A percentile compares a stretch with the other conserved stretches of the same genome.
phyloP scores from a whole-genome alignment of 2,113 vertebrate species.

The Chaenogobius annularis region DNA sequence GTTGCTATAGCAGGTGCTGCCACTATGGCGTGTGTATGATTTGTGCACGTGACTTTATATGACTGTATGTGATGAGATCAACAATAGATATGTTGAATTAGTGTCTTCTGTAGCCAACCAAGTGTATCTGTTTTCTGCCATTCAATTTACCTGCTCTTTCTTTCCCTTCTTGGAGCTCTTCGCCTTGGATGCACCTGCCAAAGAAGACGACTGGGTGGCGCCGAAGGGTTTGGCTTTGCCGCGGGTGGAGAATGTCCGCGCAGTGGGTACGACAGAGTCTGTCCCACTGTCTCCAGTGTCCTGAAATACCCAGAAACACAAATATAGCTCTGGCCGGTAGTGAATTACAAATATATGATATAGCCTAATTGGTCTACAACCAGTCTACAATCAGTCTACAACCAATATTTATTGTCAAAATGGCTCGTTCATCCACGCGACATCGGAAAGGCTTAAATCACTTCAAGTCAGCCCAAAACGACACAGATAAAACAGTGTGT shows the following conservation, averaged over 20 bases:
- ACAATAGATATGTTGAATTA: too few relatives aligned
- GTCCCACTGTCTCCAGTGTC: conserved; percentile 77
- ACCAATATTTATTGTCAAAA: conserved; percentile 33
- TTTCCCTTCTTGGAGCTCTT: conserved; percentile 83
- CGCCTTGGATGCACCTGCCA: conserved; percentile 71
- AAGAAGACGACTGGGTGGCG: conserved; percentile 57
- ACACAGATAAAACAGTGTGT: not conserved
- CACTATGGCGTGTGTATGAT: too few relatives aligned
- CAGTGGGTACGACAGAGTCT: conserved; percentile 85
- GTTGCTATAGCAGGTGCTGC: too few relatives aligned
- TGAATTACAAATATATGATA: conserved; percentile 24
- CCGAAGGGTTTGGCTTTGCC: conserved; percentile 72
- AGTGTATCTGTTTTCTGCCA: not conserved
- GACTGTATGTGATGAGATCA: too few relatives aligned
- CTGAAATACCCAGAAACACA: conserved; percentile 60
- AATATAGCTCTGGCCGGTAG: not conserved
- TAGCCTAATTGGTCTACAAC: not conserved
- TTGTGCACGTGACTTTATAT: too few relatives aligned
- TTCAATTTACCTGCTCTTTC: conserved; percentile 83
- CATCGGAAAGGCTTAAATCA: conserved; percentile 15
- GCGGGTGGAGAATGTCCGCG: conserved; percentile 84
- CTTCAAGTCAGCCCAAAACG: not conserved
- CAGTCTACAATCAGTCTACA: not conserved
- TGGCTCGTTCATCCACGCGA: conserved; percentile 35
- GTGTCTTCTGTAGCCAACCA: conserved; percentile 11